These are phyloP conservation scores for Salvator merianae DNA, from an alignment of 2,113 vertebrate species.

Conservation along the genomic window DNA sequence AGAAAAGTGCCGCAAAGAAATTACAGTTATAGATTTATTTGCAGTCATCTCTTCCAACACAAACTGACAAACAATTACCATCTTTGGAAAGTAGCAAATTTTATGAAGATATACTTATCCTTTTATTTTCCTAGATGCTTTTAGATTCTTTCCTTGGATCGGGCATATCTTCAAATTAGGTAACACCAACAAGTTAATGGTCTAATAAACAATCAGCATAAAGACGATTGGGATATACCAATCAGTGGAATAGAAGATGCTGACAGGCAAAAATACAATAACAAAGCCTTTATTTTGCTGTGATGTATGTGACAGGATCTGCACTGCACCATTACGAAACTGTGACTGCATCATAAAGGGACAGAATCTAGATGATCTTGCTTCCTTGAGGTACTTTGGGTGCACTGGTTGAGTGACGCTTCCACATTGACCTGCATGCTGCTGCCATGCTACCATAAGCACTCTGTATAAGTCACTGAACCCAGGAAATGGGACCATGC, in stretches of 20 bases:
- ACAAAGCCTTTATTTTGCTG: slow-evolving; percentile 56
- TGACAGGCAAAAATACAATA: slow-evolving; percentile 47
- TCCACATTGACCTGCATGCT: no score
- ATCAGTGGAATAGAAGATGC: slow-evolving; percentile 41
- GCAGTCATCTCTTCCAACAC: neutral
- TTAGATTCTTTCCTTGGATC: slow-evolving; percentile 3
- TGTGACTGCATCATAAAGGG: no score
- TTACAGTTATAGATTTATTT: neutral
- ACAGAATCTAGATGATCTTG: no score
- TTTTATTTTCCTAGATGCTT: slow-evolving; percentile 1
- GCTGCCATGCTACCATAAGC: no score
- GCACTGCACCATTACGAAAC: no score
- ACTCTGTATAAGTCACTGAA: no score
- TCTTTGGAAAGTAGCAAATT: neutral
- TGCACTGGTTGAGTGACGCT: no score
- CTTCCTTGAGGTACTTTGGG: no score
- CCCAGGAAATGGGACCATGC: no score
- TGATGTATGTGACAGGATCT: no score
- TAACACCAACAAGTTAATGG: slow-evolving; percentile 43
- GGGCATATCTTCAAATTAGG: slow-evolving; percentile 49
- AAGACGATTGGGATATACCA: slow-evolving; percentile 53
- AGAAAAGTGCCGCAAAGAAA: neutral
- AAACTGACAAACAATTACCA: neutral
- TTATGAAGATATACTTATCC: slow-evolving; percentile 16
- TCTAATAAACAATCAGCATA: slow-evolving; percentile 40